A percentile compares a stretch with the other conserved stretches of the same genome.
These are phyloP conservation scores for Drosophila truncata DNA, from an alignment of 1,140 invertebrate genomes.

Conservation along the genomic window DNA sequence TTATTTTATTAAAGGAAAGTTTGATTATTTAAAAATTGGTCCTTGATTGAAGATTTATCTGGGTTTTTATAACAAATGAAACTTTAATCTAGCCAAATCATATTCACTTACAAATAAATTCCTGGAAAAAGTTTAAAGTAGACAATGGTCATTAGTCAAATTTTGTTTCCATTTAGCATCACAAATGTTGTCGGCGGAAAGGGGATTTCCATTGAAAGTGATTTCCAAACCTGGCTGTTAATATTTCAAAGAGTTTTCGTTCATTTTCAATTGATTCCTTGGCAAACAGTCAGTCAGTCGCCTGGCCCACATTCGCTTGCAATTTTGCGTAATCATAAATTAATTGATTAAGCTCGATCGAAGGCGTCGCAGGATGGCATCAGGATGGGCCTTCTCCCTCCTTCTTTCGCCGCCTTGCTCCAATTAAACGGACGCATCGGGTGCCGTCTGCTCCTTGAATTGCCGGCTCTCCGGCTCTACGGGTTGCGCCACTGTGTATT, in stretches of 20 bases:
- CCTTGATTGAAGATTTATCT: background rate
- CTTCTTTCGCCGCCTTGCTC: slow-evolving; percentile 8
- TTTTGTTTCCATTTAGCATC: background rate
- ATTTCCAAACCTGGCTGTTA: background rate
- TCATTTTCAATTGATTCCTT: background rate
- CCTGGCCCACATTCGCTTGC: slow-evolving; percentile 24
- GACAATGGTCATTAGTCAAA: background rate
- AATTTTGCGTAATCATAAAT: slow-evolving; percentile 72
- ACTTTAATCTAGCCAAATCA: background rate
- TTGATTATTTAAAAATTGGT: too few relatives aligned
- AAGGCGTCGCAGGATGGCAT: slow-evolving; percentile 59
- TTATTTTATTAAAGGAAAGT: too few relatives aligned
- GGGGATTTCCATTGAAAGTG: background rate
- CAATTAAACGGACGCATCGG: slow-evolving; percentile 52
- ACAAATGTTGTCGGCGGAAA: too few relatives aligned
- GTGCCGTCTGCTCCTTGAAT: slow-evolving; percentile 37
- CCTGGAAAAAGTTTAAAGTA: background rate
- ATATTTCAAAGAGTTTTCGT: background rate
- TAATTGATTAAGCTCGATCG: slow-evolving; percentile 75
- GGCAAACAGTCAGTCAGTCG: slow-evolving; percentile 2
- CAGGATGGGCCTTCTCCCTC: slow-evolving; percentile 18
- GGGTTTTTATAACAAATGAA: too few relatives aligned
- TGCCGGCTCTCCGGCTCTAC: slow-evolving; percentile 13
- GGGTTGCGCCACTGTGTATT: slow-evolving; percentile 48
- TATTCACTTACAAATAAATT: background rate